These are phyloP conservation scores for Muraenolepis orangiensis DNA, from an alignment of 2,797 vertebrate genomes.

Conservation along the genomic window DNA sequence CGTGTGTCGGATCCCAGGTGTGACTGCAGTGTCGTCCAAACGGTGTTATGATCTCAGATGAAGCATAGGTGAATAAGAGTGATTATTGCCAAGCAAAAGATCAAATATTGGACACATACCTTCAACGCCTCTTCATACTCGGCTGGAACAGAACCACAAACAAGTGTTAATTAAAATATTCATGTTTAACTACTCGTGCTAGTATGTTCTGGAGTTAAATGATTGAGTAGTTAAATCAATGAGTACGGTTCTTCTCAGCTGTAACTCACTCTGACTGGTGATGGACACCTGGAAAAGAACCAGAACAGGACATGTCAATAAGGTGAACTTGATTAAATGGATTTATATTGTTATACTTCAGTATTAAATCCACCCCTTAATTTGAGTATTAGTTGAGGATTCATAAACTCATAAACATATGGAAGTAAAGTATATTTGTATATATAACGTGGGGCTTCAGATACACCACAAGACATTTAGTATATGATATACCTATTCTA, in stretches of 20 bases:
- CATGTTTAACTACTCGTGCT: not conserved
- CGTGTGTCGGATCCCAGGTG: too few relatives aligned
- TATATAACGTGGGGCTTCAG: not conserved
- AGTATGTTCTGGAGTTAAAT: not conserved
- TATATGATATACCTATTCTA: too few relatives aligned
- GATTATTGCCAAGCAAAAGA: too few relatives aligned
- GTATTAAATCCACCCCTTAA: not conserved
- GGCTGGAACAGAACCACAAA: constrained; percentile 66
- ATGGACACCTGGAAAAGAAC: constrained; percentile 82
- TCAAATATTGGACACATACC: constrained; percentile 65
- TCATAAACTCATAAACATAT: not conserved
- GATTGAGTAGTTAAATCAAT: not conserved
- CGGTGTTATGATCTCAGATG: too few relatives aligned
- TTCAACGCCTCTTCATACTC: constrained; percentile 96
- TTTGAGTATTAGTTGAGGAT: not conserved
- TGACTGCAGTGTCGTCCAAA: too few relatives aligned
- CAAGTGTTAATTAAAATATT: not conserved
- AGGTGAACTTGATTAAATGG: not conserved
- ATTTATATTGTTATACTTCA: not conserved
- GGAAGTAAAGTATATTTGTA: not conserved
- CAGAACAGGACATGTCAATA: not conserved
- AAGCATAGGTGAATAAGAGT: too few relatives aligned
- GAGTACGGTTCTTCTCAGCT: not conserved
- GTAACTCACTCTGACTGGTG: constrained; percentile 85
- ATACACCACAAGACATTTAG: not conserved